Conservation (phyloP, 2,888 invertebrate genomes). For the Athrips mouffetella region DNA sequence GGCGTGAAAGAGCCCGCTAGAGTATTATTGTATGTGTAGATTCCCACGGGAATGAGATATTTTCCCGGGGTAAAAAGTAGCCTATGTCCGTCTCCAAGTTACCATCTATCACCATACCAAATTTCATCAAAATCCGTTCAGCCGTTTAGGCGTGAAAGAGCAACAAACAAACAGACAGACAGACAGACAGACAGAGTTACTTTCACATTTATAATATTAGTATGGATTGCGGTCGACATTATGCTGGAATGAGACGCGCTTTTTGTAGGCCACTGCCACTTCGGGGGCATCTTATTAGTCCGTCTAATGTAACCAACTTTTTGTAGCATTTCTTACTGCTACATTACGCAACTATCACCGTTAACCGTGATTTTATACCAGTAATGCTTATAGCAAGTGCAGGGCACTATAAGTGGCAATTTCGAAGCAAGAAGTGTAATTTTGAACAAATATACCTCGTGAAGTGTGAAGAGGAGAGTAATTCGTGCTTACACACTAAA, state of each 20-base stretch:
- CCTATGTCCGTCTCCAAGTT: too few relatives aligned
- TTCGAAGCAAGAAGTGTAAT: slow-evolving; percentile 10
- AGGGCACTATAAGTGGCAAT: slow-evolving; percentile 6
- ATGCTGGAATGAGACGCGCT: slow-evolving; percentile 62
- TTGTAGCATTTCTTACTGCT: slow-evolving; percentile 50
- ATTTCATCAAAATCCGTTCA: too few relatives aligned
- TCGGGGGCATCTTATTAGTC: slow-evolving; percentile 55
- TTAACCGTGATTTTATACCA: slow-evolving; percentile 41
- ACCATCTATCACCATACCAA: too few relatives aligned
- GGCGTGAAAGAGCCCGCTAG: too few relatives aligned
- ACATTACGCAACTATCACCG: slow-evolving; percentile 33
- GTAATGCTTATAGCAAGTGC: slow-evolving; percentile 22
- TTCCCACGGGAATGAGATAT: too few relatives aligned
- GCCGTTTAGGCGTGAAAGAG: too few relatives aligned
- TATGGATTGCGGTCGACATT: slow-evolving; percentile 56
- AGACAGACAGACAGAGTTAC: too few relatives aligned
- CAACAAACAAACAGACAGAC: too few relatives aligned
- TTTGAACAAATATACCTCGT: slow-evolving; percentile 1
- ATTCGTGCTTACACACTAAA: not conserved
- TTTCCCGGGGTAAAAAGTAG: too few relatives aligned
- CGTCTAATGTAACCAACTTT: slow-evolving; percentile 53
- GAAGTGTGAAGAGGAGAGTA: slow-evolving; percentile 5
- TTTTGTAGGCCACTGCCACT: slow-evolving; percentile 54
- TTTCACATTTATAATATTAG: slow-evolving; percentile 53
- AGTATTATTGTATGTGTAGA: too few relatives aligned